Evolutionary conservation across 1,140 invertebrate species (phyloP), one percentile per base, ranked within the genome.

Genomic region (Diorhabda carinulata): DNA sequence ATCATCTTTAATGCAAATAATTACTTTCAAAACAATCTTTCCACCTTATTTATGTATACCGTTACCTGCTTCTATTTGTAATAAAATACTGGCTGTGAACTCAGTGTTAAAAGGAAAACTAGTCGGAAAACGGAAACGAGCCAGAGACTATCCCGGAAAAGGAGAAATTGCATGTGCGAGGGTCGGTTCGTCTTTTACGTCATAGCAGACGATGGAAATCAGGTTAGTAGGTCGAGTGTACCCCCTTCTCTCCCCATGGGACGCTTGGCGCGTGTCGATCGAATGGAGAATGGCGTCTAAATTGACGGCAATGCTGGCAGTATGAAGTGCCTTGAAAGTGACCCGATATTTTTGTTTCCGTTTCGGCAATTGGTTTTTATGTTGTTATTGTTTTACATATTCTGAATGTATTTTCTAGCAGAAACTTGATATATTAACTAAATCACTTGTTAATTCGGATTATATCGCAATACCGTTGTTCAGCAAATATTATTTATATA

Each of bases 131-230:
- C 61, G 41, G 42, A 43, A 3, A 8, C 2, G 10, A 41, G 4
- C 25, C 61, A 52, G 67, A 61, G 61, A 61, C 69, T 62, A 67
- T 63, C 69, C 66, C 58, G 69, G 66, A 70, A 70, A 66, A 67
- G 47, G 62, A 70, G 69, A 41, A 67, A 66, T 70, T 66, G 69
- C 69, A 64, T 70, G 69, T 61, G 65, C 63, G 64, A 61, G 66
- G 69, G 69, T 67, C 69, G 65, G 64, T 59, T 61, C 64, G 64
- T 61, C 61, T 56, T 43, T 66, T 64, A 70, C 69, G 64, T 70
- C 69, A 70, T 64, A 66, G 45, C 59, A 64, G 69, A 42, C 59
- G 64, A 40, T 47, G 59, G 10, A 57, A 70, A 70, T 56, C 61
- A 59, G 69, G 69, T 70, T 52, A 70, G 64, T 70, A 62, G 69